Evolutionary conservation across 2,113 vertebrate species (phyloP).

Genomic region (Myocastor coypus): DNA sequence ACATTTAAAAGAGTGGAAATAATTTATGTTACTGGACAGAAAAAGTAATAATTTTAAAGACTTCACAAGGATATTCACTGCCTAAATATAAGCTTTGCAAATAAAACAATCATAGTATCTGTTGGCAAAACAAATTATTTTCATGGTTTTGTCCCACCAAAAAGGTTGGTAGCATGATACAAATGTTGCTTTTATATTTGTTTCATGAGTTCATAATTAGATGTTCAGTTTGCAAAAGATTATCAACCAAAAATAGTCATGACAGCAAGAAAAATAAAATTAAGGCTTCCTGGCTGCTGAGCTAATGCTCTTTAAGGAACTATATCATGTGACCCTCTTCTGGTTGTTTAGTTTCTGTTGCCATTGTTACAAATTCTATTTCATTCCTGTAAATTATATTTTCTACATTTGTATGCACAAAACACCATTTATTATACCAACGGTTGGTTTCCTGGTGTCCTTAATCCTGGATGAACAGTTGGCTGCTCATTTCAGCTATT

Average conservation of each 20-base stretch:
- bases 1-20: background rate
- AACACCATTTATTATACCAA: constrained; percentile 52
- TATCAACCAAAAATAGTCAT: constrained; percentile 28
- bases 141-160: background rate
- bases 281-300: constrained; percentile 50
- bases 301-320: constrained; percentile 57
- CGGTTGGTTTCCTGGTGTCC: constrained; percentile 8
- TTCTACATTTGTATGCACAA: constrained; percentile 61
- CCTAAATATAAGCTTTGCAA: constrained; percentile 52
- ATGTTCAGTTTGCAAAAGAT: constrained; percentile 59
- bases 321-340: background rate
- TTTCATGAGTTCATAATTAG: constrained; percentile 50
- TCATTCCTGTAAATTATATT: constrained; percentile 69
- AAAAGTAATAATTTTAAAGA: constrained; percentile 33
- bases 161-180: background rate
- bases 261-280: constrained; percentile 72
- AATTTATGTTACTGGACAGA: constrained; percentile 34
- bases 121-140: constrained; percentile 23
- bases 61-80: constrained; percentile 13
- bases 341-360: constrained; percentile 47
- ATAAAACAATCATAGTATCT: constrained; percentile 22
- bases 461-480: background rate
- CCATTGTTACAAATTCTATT: constrained; percentile 77
- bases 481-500: constrained; percentile 21
- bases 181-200: constrained; percentile 47